Evolutionary conservation across 2,888 invertebrate genomes (phyloP), one percentile per base, ranked within the genome.

Genomic region (Meiosimyza decipiens): DNA sequence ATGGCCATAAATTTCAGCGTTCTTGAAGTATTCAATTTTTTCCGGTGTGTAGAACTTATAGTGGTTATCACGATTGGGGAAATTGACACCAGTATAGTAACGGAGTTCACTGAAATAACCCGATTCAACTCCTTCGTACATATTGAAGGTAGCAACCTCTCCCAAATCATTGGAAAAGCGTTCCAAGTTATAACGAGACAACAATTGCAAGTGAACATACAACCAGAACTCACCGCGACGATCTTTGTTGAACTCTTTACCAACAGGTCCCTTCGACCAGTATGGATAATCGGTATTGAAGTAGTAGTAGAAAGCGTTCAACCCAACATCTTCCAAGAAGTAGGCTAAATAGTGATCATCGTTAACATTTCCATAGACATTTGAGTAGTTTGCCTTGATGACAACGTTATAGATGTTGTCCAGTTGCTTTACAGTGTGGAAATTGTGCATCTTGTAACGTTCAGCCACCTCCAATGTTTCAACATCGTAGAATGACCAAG

Each of bases 271-370:
- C 74, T 89, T 88, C 88, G 92, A 89, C 91, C 92, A 93, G 88
- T 88, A 90, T 6, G 94, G 94, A 84, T 91, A 92, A 82, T 91
- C 90, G 83, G 92, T 88, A 82, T 91, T 90, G 84, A 89, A 88
- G 85, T 91, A 90, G 87, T 91, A 92, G 88, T 92, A 91, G 88
- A 91, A 92, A 15, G 91, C 87, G 86, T 93, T 94, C 15, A 94
- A 88, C 76, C 93, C 94, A 68, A 94, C 88, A 83, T 95, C 95
- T 83, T 94, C 94, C 22, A 91, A 90, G 88, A 92, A 94, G 86
- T 95, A 95, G 62, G 89, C 88, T 74, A 94, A 80, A 33, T 88
- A 87, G 81, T 92, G 91, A 71, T 92, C 91, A 18, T 90, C 88
- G 80, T 90, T 89, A 54, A 90, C 76, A 47, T 90, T 86, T 75